A percentile compares a stretch with the other conserved stretches of the same genome.
Conservation (phyloP, 1,140 invertebrate genomes). For the Drosophila truncata region DNA sequence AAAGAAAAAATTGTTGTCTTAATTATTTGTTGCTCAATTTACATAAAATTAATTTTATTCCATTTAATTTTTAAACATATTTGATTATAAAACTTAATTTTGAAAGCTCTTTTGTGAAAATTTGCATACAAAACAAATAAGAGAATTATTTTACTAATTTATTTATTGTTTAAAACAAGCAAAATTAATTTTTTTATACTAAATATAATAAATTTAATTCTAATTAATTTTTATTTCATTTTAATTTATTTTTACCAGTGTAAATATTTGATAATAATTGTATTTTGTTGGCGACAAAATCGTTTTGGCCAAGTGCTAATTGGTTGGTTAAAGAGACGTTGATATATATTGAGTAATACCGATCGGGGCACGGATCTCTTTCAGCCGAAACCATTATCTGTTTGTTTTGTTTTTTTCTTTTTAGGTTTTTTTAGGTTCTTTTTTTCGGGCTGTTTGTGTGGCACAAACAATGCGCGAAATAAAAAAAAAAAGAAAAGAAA, state of each 20-base stretch:
- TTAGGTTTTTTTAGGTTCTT: too few relatives aligned
- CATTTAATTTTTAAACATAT: too few relatives aligned
- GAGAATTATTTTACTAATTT: too few relatives aligned
- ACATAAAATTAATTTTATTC: too few relatives aligned
- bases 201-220: not conserved
- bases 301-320: constrained; percentile 43
- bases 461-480: constrained; percentile 26
- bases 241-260: not conserved
- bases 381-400: constrained; percentile 27
- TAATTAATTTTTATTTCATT: not conserved
- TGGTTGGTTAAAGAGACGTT: constrained; percentile 33
- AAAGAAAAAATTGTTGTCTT: too few relatives aligned
- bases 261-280: constrained; percentile 7
- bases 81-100: too few relatives aligned
- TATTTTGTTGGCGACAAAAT: constrained; percentile 35
- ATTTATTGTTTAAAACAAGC: too few relatives aligned
- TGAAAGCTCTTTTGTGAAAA: too few relatives aligned
- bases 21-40: too few relatives aligned
- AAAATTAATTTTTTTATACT: not conserved
- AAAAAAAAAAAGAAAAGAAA: constrained; percentile 21
- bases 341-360: constrained; percentile 14
- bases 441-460: constrained; percentile 13
- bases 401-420: not conserved
- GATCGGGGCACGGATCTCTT: constrained; percentile 32
- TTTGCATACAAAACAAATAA: too few relatives aligned